Conservation (phyloP, 2,888 invertebrate species). For the Nemotelus nigrinus region DNA sequence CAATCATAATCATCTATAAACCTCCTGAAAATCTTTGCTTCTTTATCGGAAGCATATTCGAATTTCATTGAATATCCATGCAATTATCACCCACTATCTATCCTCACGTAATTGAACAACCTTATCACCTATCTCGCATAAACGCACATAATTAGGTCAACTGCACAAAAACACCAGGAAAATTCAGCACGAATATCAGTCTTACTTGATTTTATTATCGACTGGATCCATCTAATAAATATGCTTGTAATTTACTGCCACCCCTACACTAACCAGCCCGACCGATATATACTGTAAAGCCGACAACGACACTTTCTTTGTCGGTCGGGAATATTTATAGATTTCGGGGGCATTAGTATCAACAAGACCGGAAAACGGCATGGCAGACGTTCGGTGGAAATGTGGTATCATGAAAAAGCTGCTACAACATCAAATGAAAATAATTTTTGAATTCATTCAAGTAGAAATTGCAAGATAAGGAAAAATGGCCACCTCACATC, state of each 20-base stretch:
- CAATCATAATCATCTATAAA: too few species aligned
- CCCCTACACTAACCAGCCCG: not conserved
- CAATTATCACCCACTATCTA: too few species aligned
- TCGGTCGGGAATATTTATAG: slow-evolving; percentile 25
- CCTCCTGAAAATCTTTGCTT: too few species aligned
- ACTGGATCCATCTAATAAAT: not conserved
- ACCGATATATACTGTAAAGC: not conserved
- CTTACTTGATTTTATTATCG: slow-evolving; percentile 11
- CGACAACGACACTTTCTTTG: slow-evolving; percentile 14
- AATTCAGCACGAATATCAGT: not conserved
- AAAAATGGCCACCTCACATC: not conserved
- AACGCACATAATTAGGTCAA: too few species aligned
- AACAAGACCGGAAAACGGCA: slow-evolving; percentile 27
- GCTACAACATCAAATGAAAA: slow-evolving; percentile 41
- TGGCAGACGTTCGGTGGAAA: slow-evolving; percentile 29
- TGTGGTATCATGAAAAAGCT: slow-evolving; percentile 29
- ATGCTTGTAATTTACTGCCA: slow-evolving; percentile 25
- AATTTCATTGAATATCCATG: too few species aligned
- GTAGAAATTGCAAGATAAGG: slow-evolving; percentile 40
- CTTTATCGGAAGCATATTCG: too few species aligned
- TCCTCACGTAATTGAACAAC: too few species aligned
- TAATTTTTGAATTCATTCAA: slow-evolving; percentile 43
- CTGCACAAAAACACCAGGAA: too few species aligned
- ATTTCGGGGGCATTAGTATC: not conserved
- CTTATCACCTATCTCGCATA: too few species aligned